A percentile compares a stretch with the other conserved stretches of the same genome.
Evolutionary conservation across 2,113 vertebrate genomes (phyloP).

Genomic region (Butorides virescens): DNA sequence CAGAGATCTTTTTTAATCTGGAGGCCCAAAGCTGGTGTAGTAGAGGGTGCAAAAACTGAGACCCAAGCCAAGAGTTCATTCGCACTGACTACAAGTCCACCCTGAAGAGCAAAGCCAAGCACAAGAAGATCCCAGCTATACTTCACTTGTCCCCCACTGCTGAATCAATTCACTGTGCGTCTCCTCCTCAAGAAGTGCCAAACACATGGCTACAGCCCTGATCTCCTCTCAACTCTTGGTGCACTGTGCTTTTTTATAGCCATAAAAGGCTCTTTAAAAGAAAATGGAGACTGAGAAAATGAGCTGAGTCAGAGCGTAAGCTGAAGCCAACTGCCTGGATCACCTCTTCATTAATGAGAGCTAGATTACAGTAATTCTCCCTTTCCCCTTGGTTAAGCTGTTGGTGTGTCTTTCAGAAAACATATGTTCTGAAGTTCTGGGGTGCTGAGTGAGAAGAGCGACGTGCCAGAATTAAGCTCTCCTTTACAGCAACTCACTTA

Average conservation of each 20-base stretch:
- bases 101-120: neutral
- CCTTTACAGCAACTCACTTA: neutral
- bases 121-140: neutral
- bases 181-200: neutral
- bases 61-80: neutral
- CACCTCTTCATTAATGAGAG: conserved; percentile 43
- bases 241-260: neutral
- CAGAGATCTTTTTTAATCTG: neutral
- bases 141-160: neutral
- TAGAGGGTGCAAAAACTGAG: neutral
- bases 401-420: conserved; percentile 35
- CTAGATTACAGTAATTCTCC: conserved; percentile 60
- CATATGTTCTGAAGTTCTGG: conserved; percentile 53
- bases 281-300: conserved; percentile 44
- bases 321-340: conserved; percentile 15
- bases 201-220: neutral
- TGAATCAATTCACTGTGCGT: neutral
- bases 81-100: neutral
- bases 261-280: neutral
- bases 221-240: neutral
- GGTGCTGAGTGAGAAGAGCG: conserved; percentile 46
- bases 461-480: neutral
- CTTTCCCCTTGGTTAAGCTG: conserved; percentile 23
- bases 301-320: neutral
- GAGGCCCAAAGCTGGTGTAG: neutral